Percentiles rank a stretch among this genome's conserved stretches.
These are phyloP conservation scores for Clupea harengus DNA, from an alignment of 2,113 vertebrate genomes.

Conservation along the genomic window DNA sequence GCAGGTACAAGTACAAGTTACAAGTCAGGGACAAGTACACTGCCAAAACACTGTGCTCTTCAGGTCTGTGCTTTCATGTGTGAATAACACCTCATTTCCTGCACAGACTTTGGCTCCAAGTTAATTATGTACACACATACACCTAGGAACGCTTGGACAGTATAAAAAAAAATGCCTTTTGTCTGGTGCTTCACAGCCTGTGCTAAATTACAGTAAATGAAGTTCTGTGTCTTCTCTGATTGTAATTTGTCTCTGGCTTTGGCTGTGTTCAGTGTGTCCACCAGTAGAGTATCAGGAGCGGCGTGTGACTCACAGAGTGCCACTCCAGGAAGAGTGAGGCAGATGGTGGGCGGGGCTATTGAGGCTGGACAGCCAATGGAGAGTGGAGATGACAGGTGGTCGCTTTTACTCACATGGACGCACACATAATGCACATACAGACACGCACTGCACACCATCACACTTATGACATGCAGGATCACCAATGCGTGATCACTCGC, in stretches of 20 bases:
- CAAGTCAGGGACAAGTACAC: no score
- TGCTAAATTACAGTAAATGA: neutral
- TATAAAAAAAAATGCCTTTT: neutral
- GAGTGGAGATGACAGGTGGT: neutral
- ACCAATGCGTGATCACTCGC: neutral
- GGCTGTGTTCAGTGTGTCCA: neutral
- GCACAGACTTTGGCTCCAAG: no score
- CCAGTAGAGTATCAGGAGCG: neutral
- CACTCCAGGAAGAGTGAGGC: neutral
- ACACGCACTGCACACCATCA: neutral
- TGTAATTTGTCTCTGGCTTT: neutral
- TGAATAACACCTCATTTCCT: neutral
- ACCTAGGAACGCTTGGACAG: neutral
- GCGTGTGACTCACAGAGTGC: neutral
- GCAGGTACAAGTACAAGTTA: no score
- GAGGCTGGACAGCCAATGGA: neutral
- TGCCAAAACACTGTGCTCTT: neutral
- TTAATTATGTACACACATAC: neutral
- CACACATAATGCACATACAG: neutral
- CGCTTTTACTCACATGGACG: slow-evolving; percentile 29
- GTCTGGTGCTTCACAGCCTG: neutral
- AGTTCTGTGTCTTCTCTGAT: neutral
- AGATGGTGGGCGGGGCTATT: neutral
- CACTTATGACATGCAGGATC: neutral
- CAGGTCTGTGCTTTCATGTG: neutral